Percentiles rank a stretch among this genome's conserved stretches.
Conservation (phyloP, 2,888 invertebrate genomes). For the Andrena haemorrhoa region DNA sequence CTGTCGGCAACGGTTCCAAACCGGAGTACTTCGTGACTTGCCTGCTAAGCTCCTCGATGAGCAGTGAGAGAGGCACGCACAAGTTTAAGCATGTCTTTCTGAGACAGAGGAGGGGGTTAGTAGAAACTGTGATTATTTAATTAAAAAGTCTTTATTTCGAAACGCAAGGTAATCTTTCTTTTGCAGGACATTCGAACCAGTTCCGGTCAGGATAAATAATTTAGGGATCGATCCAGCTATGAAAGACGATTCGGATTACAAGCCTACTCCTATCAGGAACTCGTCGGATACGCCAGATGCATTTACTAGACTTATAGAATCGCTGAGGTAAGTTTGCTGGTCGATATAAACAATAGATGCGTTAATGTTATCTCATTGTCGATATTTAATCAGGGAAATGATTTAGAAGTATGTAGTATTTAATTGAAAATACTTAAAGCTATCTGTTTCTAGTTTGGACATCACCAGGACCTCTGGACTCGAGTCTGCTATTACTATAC, state of each 20-base stretch:
- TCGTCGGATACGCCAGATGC: conserved; percentile 73
- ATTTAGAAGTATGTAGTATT: too few species aligned
- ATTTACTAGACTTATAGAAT: conserved; percentile 74
- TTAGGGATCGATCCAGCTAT: conserved; percentile 80
- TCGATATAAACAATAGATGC: background rate
- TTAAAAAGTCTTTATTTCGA: background rate
- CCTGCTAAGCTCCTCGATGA: conserved; percentile 86
- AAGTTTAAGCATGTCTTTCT: conserved; percentile 88
- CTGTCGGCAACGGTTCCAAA: conserved; percentile 81
- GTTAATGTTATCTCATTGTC: background rate
- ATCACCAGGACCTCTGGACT: conserved; percentile 72
- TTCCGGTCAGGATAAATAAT: conserved; percentile 82
- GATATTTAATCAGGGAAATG: too few species aligned
- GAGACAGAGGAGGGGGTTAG: conserved; percentile 86
- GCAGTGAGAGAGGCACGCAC: conserved; percentile 87
- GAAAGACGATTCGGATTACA: conserved; percentile 82
- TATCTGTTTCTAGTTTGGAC: conserved; percentile 68
- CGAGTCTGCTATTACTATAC: conserved; percentile 73
- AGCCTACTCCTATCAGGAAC: conserved; percentile 77
- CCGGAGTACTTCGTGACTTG: conserved; percentile 88
- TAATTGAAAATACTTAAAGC: background rate
- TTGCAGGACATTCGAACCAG: conserved; percentile 77
- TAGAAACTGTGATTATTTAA: conserved; percentile 72
- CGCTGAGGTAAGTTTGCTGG: conserved; percentile 69
- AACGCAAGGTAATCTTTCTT: conserved; percentile 11